Evolutionary conservation across 2,797 vertebrate genomes (phyloP).

Genomic region (Threskiornis aethiopicus): DNA sequence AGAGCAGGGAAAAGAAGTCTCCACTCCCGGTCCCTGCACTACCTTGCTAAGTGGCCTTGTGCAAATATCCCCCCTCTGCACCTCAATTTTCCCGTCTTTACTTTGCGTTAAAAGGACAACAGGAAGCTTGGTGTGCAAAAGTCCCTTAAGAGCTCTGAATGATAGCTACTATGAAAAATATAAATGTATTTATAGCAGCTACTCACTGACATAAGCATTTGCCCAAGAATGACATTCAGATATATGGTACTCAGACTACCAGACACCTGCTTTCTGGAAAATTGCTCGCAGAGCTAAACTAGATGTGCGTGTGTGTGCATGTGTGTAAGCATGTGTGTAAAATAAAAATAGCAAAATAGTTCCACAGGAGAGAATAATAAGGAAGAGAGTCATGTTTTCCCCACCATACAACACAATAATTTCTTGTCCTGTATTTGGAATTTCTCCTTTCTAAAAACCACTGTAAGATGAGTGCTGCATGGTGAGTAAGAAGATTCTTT

Average conservation of each 20-base stretch:
- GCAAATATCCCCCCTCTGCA: neutral
- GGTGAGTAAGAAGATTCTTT: neutral
- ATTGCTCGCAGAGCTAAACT: neutral
- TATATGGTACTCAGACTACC: neutral
- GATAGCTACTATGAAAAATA: constrained; percentile 11
- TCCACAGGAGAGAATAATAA: neutral
- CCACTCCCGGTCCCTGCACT: neutral
- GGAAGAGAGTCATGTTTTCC: neutral
- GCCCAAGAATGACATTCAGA: constrained; percentile 11
- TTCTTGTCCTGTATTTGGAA: neutral
- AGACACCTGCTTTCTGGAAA: neutral
- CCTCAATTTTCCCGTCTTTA: constrained; percentile 22
- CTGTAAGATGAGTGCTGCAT: neutral
- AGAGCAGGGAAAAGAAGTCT: neutral
- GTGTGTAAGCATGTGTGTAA: neutral
- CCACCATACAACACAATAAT: neutral
- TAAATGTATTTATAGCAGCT: constrained; percentile 10
- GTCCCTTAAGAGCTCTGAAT: neutral
- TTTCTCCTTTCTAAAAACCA: neutral
- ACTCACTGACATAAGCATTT: constrained; percentile 26
- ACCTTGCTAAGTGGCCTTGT: neutral
- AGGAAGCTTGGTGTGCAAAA: constrained; percentile 7
- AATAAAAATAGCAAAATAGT: neutral
- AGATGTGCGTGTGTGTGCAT: accelerated
- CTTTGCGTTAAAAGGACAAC: neutral